Percentiles rank a stretch among this genome's conserved stretches.
phyloP scores from a whole-genome alignment of 1,140 invertebrate genomes.

The Drosophila subpulchrella region DNA sequence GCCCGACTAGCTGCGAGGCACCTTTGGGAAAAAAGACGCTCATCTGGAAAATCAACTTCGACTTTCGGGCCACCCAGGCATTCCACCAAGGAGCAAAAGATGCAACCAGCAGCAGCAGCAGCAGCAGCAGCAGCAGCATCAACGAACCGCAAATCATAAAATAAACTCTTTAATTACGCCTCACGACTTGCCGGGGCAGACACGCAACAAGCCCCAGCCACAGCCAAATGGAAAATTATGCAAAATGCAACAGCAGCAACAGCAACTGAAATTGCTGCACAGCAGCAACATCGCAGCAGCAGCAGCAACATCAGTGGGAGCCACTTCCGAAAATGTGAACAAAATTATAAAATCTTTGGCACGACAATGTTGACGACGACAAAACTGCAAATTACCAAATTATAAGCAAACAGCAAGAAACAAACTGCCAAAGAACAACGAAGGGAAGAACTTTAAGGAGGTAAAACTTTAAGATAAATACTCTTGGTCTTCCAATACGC shows the following conservation, averaged over 20 bases:
- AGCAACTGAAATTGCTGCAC: constrained; percentile 13
- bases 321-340: constrained; percentile 73
- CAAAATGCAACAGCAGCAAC: constrained; percentile 66
- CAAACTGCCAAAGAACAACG: constrained; percentile 26
- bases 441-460: constrained; percentile 11
- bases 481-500: background rate
- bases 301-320: constrained; percentile 29
- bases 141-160: constrained; percentile 76
- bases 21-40: constrained; percentile 62
- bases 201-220: constrained; percentile 64
- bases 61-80: constrained; percentile 65
- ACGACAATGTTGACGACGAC: constrained; percentile 69
- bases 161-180: constrained; percentile 82
- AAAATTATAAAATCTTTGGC: constrained; percentile 82
- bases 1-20: constrained; percentile 62
- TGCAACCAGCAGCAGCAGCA: constrained; percentile 19
- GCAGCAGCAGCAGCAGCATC: constrained; percentile 33
- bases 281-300: constrained; percentile 20
- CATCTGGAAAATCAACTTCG: constrained; percentile 77
- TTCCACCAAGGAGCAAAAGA: constrained; percentile 25
- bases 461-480: background rate
- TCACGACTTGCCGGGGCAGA: constrained; percentile 64
- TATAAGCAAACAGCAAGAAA: constrained; percentile 65
- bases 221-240: constrained; percentile 77
- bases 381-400: constrained; percentile 82